Evolutionary conservation across 2,888 invertebrate genomes (phyloP), one percentile per base, ranked within the genome.

Genomic region (Xestobium rufovillosum): DNA sequence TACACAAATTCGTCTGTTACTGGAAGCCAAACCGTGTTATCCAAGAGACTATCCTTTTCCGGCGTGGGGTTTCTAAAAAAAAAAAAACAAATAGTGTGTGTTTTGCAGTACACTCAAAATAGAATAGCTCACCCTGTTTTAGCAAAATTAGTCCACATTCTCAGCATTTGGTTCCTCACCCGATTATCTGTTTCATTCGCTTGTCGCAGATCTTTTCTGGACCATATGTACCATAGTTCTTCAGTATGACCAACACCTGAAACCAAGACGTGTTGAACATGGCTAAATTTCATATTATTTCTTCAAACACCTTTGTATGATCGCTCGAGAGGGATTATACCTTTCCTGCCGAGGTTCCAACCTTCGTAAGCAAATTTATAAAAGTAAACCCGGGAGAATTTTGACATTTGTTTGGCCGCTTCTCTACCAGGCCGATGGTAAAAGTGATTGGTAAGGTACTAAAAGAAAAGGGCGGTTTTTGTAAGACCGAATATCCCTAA

Each of bases 61-160:
- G 23, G 23, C 6, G 23, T 19, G 6, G 23, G 23, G n/a, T 19
- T 19, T 19, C 23, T 19, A 19, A n/a, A 19, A 19, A 8, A 19
- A 19, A 19, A 8, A 19, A 19, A 19, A 19, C 23, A 8, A 19
- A n/a, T n/a, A n/a, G n/a, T 19, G 23, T 19, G 23, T 19, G 23
- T 8, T 19, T 19, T 19, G 23, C 23, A n/a, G n/a, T n/a, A 19
- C 6, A 19, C 23, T n/a, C n/a, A 19, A n/a, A 19, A 8, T 19
- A 19, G 6, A 19, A n/a, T n/a, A n/a, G 23, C 23, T 19, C n/a
- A 19, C 23, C 23, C 23, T 8, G 23, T 19, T 19, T 19, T 19
- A n/a, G 23, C 23, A 19, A 19, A 19, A n/a, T 19, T 19, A 8
- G 23, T 19, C 23, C 23, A 19, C 23, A 19, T 19, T n/a, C n/a